phyloP scores from a whole-genome alignment of 2,113 vertebrate genomes.

The Phylloscopus trochiloides region DNA sequence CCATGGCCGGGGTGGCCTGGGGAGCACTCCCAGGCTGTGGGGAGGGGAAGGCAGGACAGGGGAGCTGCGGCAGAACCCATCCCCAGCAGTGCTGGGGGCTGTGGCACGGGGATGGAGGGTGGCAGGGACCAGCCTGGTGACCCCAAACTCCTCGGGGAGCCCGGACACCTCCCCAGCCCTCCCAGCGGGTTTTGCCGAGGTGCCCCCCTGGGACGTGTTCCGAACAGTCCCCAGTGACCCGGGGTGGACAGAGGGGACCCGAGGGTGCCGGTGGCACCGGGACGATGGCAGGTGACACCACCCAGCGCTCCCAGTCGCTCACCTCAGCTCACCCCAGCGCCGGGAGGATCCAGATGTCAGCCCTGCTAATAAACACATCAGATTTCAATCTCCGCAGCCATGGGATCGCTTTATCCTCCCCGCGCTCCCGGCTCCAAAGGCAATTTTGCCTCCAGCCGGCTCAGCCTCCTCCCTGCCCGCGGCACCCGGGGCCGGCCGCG shows the following conservation, averaged over 20 bases:
- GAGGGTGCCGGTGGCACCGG: accelerated
- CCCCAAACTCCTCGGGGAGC: background rate
- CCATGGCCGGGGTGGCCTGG: accelerated
- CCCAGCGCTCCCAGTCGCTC: background rate
- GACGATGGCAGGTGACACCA: accelerated
- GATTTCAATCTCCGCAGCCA: constrained; percentile 49
- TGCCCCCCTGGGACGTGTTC: accelerated
- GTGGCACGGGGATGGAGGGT: background rate
- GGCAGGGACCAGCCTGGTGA: background rate
- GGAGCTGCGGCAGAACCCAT: background rate
- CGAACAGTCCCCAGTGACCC: accelerated
- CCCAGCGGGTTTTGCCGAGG: accelerated
- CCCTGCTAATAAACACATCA: constrained; percentile 55
- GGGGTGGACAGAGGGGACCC: background rate
- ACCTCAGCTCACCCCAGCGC: constrained; percentile 41
- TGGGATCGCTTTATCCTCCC: constrained; percentile 47
- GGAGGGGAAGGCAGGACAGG: background rate
- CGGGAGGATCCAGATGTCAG: constrained; percentile 56
- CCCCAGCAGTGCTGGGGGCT: accelerated
- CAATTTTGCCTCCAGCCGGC: constrained; percentile 15
- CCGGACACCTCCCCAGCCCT: accelerated
- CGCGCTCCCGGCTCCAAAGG: background rate
- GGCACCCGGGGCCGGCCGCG: accelerated
- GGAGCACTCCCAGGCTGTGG: background rate
- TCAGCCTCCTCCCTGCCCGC: background rate